Percentiles rank a stretch among this genome's conserved stretches.
These are phyloP conservation scores for Nomada fucata DNA, from an alignment of 2,888 invertebrate species.

Conservation along the genomic window DNA sequence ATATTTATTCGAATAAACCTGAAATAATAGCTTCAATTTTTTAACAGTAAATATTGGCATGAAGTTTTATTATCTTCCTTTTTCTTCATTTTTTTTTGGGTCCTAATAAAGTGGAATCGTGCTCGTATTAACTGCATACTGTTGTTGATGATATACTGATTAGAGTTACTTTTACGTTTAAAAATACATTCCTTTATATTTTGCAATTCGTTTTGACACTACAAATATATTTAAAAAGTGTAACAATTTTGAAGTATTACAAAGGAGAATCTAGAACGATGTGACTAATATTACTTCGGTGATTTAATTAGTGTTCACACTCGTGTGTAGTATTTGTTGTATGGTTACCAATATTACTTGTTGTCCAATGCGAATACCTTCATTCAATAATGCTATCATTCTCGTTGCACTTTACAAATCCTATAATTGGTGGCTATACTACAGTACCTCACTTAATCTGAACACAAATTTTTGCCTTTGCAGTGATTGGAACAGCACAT, in stretches of 20 bases:
- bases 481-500: conserved; percentile 45
- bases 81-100: conserved; percentile 12
- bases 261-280: conserved; percentile 30
- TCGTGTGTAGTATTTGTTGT: conserved; percentile 18
- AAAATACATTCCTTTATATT: conserved; percentile 72
- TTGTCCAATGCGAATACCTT: conserved; percentile 22
- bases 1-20: conserved; percentile 28
- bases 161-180: conserved; percentile 59
- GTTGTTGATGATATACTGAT: conserved; percentile 51
- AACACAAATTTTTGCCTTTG: conserved; percentile 26
- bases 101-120: conserved; percentile 62
- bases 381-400: conserved; percentile 29
- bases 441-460: conserved; percentile 27
- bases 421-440: conserved; percentile 35
- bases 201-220: conserved; percentile 65
- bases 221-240: conserved; percentile 61
- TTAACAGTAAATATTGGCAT: conserved; percentile 33
- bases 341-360: conserved; percentile 30
- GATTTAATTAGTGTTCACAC: conserved; percentile 29
- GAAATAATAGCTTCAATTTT: conserved; percentile 22
- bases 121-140: conserved; percentile 56
- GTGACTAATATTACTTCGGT: conserved; percentile 27
- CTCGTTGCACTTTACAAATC: conserved; percentile 10
- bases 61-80: conserved; percentile 29
- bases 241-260: conserved; percentile 71